Percentiles rank a stretch among this genome's conserved stretches.
phyloP scores from a whole-genome alignment of 2,113 vertebrate species.

The Megaceryle torquata region DNA sequence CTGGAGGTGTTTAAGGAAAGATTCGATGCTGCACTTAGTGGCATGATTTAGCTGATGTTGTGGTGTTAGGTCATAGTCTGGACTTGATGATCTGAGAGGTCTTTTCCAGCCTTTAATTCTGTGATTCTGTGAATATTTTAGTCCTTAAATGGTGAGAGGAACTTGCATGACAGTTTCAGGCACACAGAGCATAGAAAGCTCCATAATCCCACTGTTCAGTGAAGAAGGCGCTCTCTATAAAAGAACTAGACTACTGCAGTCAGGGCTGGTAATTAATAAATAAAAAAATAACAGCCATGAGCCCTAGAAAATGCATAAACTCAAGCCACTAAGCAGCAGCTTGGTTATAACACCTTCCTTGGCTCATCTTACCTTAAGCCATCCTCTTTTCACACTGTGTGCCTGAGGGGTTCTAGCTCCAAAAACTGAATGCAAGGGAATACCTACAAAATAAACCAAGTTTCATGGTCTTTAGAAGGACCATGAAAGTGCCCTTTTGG shows the following conservation, averaged over 20 bases:
- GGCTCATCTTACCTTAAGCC: neutral
- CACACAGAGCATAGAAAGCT: neutral
- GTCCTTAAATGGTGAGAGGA: neutral
- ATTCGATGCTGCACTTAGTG: too few species aligned
- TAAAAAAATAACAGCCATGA: accelerated
- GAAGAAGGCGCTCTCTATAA: neutral
- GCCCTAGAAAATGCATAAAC: neutral
- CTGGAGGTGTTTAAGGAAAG: too few species aligned
- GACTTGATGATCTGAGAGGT: too few species aligned
- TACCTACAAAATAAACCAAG: too few species aligned
- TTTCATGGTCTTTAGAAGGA: too few species aligned
- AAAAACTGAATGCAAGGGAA: neutral
- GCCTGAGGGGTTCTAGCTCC: neutral
- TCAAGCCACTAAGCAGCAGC: neutral
- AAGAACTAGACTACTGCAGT: neutral
- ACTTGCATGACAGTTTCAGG: neutral
- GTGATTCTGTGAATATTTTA: neutral
- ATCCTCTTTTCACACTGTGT: neutral
- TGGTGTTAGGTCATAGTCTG: too few species aligned
- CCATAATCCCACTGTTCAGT: neutral
- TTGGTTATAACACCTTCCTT: neutral
- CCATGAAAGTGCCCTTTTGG: neutral
- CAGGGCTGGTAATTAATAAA: neutral
- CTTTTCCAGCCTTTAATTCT: too few species aligned
- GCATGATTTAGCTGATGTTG: too few species aligned